Percentiles rank a stretch among this genome's conserved stretches.
Evolutionary conservation across 2,888 invertebrate genomes (phyloP).

Genomic region (Imbricaverruca yamaguchii): DNA sequence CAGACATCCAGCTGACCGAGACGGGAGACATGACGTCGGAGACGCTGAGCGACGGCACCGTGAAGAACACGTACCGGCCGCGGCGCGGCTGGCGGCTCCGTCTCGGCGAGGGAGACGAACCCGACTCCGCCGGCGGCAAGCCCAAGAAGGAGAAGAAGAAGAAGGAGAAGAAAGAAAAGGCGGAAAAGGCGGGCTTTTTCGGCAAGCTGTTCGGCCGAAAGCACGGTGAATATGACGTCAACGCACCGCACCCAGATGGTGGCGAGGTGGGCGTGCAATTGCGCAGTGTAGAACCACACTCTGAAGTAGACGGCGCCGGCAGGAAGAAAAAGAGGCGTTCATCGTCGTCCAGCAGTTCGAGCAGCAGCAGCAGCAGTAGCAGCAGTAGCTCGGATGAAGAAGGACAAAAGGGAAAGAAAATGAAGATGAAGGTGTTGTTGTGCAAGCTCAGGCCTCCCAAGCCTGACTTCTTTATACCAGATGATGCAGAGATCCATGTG

Average conservation of each 20-base stretch:
- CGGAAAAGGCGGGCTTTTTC: background rate
- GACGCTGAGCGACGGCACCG: slow-evolving; percentile 7
- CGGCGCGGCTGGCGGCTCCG: slow-evolving; percentile 14
- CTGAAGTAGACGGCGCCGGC: background rate
- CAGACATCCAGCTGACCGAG: slow-evolving; percentile 9
- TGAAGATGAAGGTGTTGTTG: slow-evolving; percentile 13
- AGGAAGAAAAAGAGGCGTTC: background rate
- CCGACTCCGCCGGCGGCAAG: background rate
- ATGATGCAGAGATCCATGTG: background rate
- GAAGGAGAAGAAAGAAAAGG: background rate
- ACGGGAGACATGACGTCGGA: slow-evolving; percentile 12
- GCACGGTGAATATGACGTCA: slow-evolving; percentile 1
- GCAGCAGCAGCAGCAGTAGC: slow-evolving; percentile 2
- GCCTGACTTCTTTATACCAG: background rate
- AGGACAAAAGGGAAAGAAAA: background rate
- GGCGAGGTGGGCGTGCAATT: background rate
- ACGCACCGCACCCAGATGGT: background rate
- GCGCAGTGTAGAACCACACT: background rate
- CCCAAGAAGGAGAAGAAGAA: background rate
- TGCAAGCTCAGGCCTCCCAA: background rate
- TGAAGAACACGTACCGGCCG: slow-evolving; percentile 13
- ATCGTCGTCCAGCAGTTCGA: background rate
- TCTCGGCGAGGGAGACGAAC: background rate
- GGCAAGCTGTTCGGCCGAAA: slow-evolving; percentile 6
- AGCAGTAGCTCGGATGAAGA: background rate